A percentile compares a stretch with the other conserved stretches of the same genome.
Conservation (phyloP, 2,797 vertebrate species). For the Perdix hodgsoniae region DNA sequence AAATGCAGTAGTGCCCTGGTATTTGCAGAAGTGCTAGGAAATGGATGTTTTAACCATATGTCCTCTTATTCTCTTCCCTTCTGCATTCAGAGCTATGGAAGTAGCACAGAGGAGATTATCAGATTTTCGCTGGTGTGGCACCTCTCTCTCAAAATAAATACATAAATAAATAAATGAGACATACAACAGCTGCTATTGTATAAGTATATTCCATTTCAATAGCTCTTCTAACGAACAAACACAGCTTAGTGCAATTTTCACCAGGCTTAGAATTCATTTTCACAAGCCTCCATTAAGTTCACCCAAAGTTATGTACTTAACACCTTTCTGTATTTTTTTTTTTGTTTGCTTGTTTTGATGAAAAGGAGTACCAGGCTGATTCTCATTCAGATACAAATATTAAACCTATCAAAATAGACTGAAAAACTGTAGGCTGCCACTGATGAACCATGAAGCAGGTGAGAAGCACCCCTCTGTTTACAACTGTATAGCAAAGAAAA, state of each 20-base stretch:
- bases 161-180: neutral
- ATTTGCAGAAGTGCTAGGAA: neutral
- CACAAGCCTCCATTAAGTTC: neutral
- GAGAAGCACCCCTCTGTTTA: conserved; percentile 45
- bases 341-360: no score
- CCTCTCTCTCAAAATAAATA: neutral
- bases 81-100: neutral
- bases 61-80: neutral
- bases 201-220: neutral
- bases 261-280: neutral
- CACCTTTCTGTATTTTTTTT: neutral
- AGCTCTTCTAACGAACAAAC: neutral
- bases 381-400: conserved; percentile 14
- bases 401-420: neutral
- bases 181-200: neutral
- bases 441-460: neutral
- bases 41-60: neutral
- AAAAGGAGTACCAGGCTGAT: neutral
- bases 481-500: conserved; percentile 39
- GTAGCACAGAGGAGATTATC: neutral
- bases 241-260: neutral
- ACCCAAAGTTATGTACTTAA: neutral
- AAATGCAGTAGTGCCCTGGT: neutral
- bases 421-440: neutral
- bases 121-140: neutral